phyloP scores from a whole-genome alignment of 2,113 vertebrate species.

The Todiramphus chloris region DNA sequence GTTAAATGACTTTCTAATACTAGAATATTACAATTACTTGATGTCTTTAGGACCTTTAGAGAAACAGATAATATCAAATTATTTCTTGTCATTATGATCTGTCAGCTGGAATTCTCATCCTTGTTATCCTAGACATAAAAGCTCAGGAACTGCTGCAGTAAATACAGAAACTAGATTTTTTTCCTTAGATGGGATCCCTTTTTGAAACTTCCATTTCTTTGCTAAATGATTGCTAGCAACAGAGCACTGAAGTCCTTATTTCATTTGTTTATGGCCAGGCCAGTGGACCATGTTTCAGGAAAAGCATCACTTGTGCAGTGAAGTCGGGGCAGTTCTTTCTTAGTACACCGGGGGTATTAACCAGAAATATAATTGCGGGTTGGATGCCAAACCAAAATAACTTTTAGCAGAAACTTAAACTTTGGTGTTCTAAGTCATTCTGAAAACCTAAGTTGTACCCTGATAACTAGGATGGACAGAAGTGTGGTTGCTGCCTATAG shows the following conservation, averaged over 20 bases:
- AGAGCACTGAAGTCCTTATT: neutral
- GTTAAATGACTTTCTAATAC: neutral
- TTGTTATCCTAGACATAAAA: neutral
- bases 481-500: neutral
- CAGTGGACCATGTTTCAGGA: neutral
- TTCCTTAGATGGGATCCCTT: neutral
- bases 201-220: neutral
- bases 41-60: neutral
- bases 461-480: neutral
- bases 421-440: neutral
- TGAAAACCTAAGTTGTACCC: neutral
- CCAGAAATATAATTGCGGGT: neutral
- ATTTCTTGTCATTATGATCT: neutral
- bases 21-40: neutral
- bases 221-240: neutral
- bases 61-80: neutral
- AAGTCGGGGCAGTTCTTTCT: neutral
- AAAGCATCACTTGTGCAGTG: neutral
- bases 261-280: neutral
- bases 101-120: neutral
- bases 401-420: neutral
- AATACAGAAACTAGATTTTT: neutral
- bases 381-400: neutral
- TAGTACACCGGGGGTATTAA: neutral
- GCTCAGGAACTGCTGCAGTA: neutral